These are phyloP conservation scores for Callyntrura guangdongensis DNA, from an alignment of 2,888 invertebrate genomes.

Conservation along the genomic window DNA sequence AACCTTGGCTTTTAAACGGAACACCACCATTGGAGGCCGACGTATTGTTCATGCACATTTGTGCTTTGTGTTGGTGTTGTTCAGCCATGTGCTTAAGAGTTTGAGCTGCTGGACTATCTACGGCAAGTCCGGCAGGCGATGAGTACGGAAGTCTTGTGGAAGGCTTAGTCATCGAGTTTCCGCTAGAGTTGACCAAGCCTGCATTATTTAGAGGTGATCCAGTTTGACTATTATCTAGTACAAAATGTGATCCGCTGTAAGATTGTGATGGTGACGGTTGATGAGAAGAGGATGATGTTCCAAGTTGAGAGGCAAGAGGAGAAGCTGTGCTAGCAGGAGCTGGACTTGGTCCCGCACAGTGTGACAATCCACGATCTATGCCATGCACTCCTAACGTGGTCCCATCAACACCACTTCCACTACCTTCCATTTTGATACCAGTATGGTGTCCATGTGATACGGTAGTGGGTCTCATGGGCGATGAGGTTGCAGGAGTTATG, in stretches of 20 bases:
- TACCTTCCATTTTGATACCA: conserved; percentile 73
- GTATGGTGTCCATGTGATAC: conserved; percentile 73
- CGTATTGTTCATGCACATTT: conserved; percentile 82
- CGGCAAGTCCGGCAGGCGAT: conserved; percentile 82
- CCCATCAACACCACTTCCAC: conserved; percentile 70
- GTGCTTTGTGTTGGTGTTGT: conserved; percentile 96
- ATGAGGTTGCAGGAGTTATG: conserved; percentile 76
- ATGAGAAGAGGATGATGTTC: conserved; percentile 82
- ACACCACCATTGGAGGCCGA: conserved; percentile 57
- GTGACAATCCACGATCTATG: conserved; percentile 76
- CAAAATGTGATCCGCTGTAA: conserved; percentile 72
- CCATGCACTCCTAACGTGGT: conserved; percentile 68
- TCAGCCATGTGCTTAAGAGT: conserved; percentile 99
- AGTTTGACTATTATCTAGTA: conserved; percentile 72
- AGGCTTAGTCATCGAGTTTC: conserved; percentile 73
- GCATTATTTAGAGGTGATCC: conserved; percentile 71
- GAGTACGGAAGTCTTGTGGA: conserved; percentile 83
- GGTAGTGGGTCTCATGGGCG: conserved; percentile 70
- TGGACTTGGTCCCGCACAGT: conserved; percentile 84
- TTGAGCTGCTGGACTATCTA: conserved; percentile 94
- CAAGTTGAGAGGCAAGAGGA: conserved; percentile 84
- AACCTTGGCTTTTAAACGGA: conserved; percentile 81
- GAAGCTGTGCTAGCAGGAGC: conserved; percentile 84
- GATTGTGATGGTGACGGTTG: conserved; percentile 83
- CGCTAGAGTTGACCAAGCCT: conserved; percentile 55